A percentile compares a stretch with the other conserved stretches of the same genome.
These are phyloP conservation scores for Euschistus heros DNA, from an alignment of 1,140 invertebrate genomes.

Conservation along the genomic window DNA sequence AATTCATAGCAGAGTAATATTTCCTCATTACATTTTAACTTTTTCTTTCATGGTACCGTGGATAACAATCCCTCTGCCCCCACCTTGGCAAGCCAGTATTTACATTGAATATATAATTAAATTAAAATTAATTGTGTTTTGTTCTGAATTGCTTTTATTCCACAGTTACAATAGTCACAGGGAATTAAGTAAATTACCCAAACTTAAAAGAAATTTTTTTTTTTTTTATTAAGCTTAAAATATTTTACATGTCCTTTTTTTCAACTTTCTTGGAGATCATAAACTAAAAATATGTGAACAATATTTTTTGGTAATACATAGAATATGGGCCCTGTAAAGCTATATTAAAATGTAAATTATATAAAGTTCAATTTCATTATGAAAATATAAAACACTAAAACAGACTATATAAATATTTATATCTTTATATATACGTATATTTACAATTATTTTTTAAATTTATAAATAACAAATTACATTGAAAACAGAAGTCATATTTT, in stretches of 20 bases:
- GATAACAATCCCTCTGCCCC: too few relatives aligned
- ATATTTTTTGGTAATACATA: not conserved
- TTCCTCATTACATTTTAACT: too few relatives aligned
- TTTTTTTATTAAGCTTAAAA: not conserved
- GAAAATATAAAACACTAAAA: slow-evolving; percentile 2
- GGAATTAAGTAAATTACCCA: not conserved
- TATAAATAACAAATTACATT: not conserved
- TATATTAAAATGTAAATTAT: not conserved
- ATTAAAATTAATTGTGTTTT: too few relatives aligned
- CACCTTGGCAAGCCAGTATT: too few relatives aligned
- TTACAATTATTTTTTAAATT: not conserved
- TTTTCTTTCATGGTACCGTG: too few relatives aligned
- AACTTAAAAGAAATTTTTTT: not conserved
- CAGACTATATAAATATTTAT: slow-evolving; percentile 3
- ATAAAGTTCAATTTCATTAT: not conserved
- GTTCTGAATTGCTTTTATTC: too few relatives aligned
- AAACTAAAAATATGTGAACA: not conserved
- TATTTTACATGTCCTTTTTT: not conserved
- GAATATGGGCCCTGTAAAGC: not conserved
- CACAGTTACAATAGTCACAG: not conserved
- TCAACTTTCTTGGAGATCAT: not conserved
- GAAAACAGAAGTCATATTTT: not conserved
- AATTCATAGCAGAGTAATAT: too few relatives aligned
- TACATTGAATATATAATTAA: too few relatives aligned
- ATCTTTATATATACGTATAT: not conserved